phyloP scores from a whole-genome alignment of 2,797 vertebrate species.

The Petrocephalus sullivani region DNA sequence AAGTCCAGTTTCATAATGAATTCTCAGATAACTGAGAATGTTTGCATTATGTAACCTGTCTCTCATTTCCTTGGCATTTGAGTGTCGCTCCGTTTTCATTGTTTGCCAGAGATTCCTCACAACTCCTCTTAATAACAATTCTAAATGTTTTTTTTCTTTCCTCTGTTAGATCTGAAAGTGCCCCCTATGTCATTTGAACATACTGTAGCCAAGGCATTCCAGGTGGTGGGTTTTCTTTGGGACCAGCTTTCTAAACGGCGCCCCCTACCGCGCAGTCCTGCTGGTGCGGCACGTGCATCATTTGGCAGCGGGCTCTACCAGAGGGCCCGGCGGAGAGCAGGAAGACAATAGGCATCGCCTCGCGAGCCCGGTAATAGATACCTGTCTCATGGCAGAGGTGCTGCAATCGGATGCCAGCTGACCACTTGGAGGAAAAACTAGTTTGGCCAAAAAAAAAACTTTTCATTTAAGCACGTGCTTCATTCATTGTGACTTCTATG shows the following conservation, averaged over 20 bases:
- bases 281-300: background rate
- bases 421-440: background rate
- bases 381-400: background rate
- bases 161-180: background rate
- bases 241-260: background rate
- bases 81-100: background rate
- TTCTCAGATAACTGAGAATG: background rate
- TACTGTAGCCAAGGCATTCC: background rate
- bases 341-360: conserved; percentile 3
- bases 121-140: background rate
- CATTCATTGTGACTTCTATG: background rate
- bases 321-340: background rate
- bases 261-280: background rate
- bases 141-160: background rate
- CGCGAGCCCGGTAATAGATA: background rate
- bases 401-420: conserved; percentile 3
- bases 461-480: background rate
- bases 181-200: background rate
- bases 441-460: background rate
- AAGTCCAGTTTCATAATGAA: background rate
- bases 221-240: background rate
- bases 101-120: background rate
- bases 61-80: background rate
- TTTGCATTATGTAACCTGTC: background rate
- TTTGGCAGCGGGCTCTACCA: background rate